A percentile compares a stretch with the other conserved stretches of the same genome.
phyloP scores from a whole-genome alignment of 2,113 vertebrate genomes.

The Atlantisia rogersi region DNA sequence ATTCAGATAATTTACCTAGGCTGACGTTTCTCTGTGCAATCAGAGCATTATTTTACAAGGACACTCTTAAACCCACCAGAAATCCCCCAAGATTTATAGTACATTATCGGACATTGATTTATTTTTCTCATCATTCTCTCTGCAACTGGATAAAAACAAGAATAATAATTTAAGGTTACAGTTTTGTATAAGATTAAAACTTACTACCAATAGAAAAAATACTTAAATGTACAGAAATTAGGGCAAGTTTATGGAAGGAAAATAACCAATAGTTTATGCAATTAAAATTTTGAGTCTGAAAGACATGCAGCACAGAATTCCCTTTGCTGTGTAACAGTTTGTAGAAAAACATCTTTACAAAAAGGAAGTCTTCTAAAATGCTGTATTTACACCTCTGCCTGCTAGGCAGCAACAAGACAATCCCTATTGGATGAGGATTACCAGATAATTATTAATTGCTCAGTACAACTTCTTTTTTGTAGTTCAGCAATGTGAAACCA shows the following conservation, averaged over 20 bases:
- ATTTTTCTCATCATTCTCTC: conserved; percentile 5
- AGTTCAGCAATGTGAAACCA: neutral
- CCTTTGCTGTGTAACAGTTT: neutral
- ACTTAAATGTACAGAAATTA: neutral
- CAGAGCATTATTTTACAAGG: conserved; percentile 27
- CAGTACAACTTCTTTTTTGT: neutral
- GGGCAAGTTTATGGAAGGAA: neutral
- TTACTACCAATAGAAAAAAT: neutral
- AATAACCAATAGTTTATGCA: neutral
- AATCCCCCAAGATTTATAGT: conserved; percentile 1
- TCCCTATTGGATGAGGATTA: neutral
- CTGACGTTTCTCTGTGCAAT: conserved; percentile 8
- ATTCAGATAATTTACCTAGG: conserved; percentile 27
- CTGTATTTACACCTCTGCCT: neutral
- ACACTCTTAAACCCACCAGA: neutral
- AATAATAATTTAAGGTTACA: neutral
- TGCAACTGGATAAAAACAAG: neutral
- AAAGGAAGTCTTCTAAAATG: neutral
- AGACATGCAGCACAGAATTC: neutral
- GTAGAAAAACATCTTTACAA: neutral
- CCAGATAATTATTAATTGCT: neutral
- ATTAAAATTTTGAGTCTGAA: conserved; percentile 24
- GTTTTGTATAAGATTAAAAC: neutral
- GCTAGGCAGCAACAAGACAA: neutral
- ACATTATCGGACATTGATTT: conserved; percentile 27